Percentiles rank a stretch among this genome's conserved stretches.
Conservation (phyloP, 1,140 invertebrate genomes). For the Goniozus legneri region DNA sequence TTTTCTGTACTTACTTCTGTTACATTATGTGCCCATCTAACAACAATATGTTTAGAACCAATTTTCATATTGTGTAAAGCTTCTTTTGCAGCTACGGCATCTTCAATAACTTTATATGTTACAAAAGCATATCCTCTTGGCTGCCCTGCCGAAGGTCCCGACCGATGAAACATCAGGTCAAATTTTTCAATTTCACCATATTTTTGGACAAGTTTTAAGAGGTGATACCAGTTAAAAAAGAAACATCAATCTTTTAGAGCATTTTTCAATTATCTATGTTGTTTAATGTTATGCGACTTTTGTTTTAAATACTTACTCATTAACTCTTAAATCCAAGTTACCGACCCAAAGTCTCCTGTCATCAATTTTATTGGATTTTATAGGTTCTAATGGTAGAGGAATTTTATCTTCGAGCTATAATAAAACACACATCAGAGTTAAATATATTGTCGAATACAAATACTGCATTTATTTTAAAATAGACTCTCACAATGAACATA, state of each 20-base stretch:
- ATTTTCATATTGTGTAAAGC: conserved; percentile 72
- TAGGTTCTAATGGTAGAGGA: conserved; percentile 61
- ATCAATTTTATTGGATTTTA: conserved; percentile 58
- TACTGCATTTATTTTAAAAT: too few relatives aligned
- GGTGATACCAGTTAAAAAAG: conserved; percentile 77
- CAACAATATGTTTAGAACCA: conserved; percentile 71
- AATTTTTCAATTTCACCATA: conserved; percentile 90
- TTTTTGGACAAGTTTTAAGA: conserved; percentile 91
- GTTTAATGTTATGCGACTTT: too few relatives aligned
- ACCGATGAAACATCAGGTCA: conserved; percentile 89
- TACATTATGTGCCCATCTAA: conserved; percentile 78
- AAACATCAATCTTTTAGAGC: conserved; percentile 32
- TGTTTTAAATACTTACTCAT: conserved; percentile 82
- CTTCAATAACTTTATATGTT: conserved; percentile 68
- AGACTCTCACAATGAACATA: too few relatives aligned
- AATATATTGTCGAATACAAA: too few relatives aligned
- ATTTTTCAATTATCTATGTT: conserved; percentile 1
- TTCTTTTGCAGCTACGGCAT: conserved; percentile 65
- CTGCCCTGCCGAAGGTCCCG: conserved; percentile 81
- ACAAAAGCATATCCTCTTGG: conserved; percentile 92
- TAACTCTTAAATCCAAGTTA: conserved; percentile 81
- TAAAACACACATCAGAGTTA: too few relatives aligned
- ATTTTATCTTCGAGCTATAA: conserved; percentile 37
- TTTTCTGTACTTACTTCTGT: conserved; percentile 57
- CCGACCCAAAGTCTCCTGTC: conserved; percentile 85